Percentiles rank a stretch among this genome's conserved stretches.
Conservation (phyloP, 2,113 vertebrate genomes). For the Hemicordylus capensis region DNA sequence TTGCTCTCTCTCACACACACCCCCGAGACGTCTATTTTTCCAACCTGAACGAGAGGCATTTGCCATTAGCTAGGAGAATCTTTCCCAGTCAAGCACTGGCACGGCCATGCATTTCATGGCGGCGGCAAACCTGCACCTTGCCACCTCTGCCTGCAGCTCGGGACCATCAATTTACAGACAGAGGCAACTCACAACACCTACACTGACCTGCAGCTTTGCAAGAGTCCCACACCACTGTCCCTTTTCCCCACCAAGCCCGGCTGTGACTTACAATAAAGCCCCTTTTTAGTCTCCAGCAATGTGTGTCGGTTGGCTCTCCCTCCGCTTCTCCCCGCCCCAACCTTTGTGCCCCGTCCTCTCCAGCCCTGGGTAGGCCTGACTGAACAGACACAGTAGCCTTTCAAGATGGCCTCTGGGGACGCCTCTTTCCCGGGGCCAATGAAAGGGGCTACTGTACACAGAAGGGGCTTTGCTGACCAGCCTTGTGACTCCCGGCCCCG, state of each 20-base stretch:
- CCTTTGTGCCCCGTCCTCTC: slow-evolving; percentile 71
- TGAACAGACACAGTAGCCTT: slow-evolving; percentile 85
- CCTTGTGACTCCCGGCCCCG: slow-evolving; percentile 72
- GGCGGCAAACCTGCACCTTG: too few species aligned
- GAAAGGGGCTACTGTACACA: slow-evolving; percentile 90
- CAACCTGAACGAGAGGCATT: too few species aligned
- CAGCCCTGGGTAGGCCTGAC: slow-evolving; percentile 85
- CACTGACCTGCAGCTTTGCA: neutral
- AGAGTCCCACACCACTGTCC: neutral
- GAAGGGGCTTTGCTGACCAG: slow-evolving; percentile 78
- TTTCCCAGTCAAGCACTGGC: too few species aligned
- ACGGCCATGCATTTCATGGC: too few species aligned
- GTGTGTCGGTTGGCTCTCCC: neutral
- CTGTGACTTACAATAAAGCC: slow-evolving; percentile 64
- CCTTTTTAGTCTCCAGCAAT: slow-evolving; percentile 64
- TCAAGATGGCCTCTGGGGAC: slow-evolving; percentile 69
- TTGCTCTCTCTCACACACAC: too few species aligned
- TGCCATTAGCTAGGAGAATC: too few species aligned
- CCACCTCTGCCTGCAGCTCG: too few species aligned
- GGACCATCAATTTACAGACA: fast-evolving
- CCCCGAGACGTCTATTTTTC: too few species aligned
- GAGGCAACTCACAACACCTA: neutral
- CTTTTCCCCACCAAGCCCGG: slow-evolving; percentile 20
- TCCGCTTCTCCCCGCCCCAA: slow-evolving; percentile 34
- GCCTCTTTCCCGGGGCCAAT: slow-evolving; percentile 82